Base-by-base conservation (phyloP, 35 echinoderm and acorn worm species). In the Stichopus chloronotus region DNA sequence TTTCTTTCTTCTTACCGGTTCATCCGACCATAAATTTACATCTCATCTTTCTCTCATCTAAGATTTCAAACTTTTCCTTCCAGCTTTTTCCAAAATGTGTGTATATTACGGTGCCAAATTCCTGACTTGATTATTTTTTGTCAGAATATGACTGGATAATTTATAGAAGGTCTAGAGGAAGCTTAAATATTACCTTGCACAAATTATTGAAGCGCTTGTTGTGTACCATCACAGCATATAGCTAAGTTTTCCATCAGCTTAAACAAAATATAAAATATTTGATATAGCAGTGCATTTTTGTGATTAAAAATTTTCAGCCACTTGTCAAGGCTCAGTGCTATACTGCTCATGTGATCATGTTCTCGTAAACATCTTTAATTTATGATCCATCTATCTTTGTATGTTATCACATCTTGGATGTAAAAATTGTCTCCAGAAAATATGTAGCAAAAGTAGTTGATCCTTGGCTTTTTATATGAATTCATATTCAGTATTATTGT, bases 71-170 rank as follows among this genome's bases (percentile, higher is more conserved):
- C 22, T 74, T 74, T 74, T 14, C 4, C 69, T 24, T 74, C 69
- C 11, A 7, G 69, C 69, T 5, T 20, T 74, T 43, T 74, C 69
- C 69, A n/a, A 74, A 43, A 43, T 43, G 30, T 74, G 69, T 74
- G 69, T 74, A 74, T 20, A 16, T 74, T 74, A 74, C 22, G 69
- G 69, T 74, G 69, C 69, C 69, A 74, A 74, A 74, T 74, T 74
- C 69, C 69, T 74, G 13, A 74, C 19, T 74, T 74, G 69, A 74
- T 74, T 74, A 74, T 74, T 74, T 72, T 74, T 24, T 22, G 9
- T n/a, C 10, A n/a, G 16, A 72, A 16, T 16, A 16, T 72, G 68
- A 72, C 68, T 72, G 68, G 68, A 72, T 72, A 72, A 72, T 72
- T 72, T 72, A 72, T 72, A 16, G 68, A 72, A 72, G 68, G 68